These are phyloP conservation scores for Varanus komodoensis DNA, from an alignment of 2,113 vertebrate species.

Conservation along the genomic window DNA sequence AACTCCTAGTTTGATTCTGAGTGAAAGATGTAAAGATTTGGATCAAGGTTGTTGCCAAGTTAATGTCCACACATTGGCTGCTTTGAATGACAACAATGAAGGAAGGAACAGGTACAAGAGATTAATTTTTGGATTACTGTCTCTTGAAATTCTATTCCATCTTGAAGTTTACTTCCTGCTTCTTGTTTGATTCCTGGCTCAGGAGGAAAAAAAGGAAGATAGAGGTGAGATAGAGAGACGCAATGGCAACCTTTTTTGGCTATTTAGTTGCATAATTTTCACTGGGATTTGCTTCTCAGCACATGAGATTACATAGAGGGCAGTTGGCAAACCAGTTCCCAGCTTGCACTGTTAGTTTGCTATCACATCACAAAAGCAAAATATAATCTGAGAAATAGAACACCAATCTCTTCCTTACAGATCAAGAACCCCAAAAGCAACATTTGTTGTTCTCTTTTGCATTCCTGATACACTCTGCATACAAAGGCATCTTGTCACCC, in stretches of 20 bases:
- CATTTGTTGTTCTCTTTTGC: not conserved
- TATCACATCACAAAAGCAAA: not conserved
- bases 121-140: not conserved
- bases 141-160: not conserved
- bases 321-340: not conserved
- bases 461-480: not conserved
- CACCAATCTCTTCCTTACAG: not conserved
- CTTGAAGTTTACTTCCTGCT: not conserved
- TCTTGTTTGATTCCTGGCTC: not conserved
- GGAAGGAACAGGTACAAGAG: not conserved
- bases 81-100: too few relatives aligned
- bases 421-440: not conserved
- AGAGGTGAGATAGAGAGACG: not conserved
- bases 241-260: not conserved
- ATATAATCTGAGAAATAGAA: not conserved
- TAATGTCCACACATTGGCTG: not conserved
- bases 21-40: not conserved
- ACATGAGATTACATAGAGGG: not conserved
- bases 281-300: not conserved
- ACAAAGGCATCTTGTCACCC: not conserved
- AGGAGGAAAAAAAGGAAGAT: not conserved
- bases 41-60: not conserved
- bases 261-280: not conserved
- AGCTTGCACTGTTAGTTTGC: not conserved
- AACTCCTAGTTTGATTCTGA: not conserved